Evolutionary conservation across 2,797 vertebrate species (phyloP), one percentile per base, ranked within the genome.

Genomic region (Cephalopachus bancanus): DNA sequence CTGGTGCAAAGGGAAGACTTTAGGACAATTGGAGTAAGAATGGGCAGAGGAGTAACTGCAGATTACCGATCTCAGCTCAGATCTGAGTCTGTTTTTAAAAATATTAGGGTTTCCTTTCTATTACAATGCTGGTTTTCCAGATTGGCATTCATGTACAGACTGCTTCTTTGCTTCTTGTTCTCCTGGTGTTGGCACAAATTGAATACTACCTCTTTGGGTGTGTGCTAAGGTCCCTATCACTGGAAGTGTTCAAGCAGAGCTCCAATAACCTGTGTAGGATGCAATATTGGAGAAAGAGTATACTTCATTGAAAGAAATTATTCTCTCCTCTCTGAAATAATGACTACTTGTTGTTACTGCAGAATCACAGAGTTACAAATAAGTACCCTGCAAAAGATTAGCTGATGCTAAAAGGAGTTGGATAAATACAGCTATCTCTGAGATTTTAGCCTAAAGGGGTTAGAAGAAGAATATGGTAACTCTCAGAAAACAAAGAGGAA

Each of bases 101-200:
- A 26, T 44, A 0, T 65, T 26, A 8, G 12, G 0, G 0, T 30
- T 33, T 91, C 60, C 30, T 51, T 87, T 59, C 8, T 17, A 30
- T 30, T 16, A 44, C 44, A 88, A 2, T 24, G 59, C 33, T 55
- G 17, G 2, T 8, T 76, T 60, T 69, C 74, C 3, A 7, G 57
- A 64, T 17, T 65, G n/a, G 17, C 1, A 10, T 53, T 64, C 16
- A 76, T 33, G 19, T 37, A 17, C 16, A 30, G 14, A 24, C 7
- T 16, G 0, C 3, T 78, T 14, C 19, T 60, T 33, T n/a, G 5
- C 0, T 16, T 78, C 49, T 67, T 53, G 3, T 15, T 12, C 3
- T 67, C 3, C 17, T 71, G 3, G 10, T 30, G 1, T 14, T n/a
- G 22, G 92, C 17, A 55, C 1, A 81, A 49, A 44, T 20, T 30